Evolutionary conservation across 1,140 invertebrate species (phyloP), one percentile per base, ranked within the genome.

Genomic region (Drosophila eugracilis): DNA sequence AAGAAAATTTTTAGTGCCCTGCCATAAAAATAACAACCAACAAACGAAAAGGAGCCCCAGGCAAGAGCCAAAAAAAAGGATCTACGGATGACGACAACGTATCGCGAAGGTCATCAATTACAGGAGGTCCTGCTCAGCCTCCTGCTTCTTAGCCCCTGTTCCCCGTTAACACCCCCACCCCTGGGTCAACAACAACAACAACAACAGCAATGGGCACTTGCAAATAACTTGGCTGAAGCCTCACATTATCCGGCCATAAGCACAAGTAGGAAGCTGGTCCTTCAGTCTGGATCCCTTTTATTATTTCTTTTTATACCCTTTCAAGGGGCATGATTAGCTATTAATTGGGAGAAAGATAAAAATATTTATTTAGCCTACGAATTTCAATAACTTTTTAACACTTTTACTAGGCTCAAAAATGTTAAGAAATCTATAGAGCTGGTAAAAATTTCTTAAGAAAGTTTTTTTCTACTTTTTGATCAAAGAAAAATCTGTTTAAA

Each of bases 51-150:
- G 32, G 28, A 60, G 39, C 47, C 58, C 28, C 22, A 47, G 36
- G 55, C 39, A 22, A 45, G 59, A 34, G 59, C 49, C 48, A 12
- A 32, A 54, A 70, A 70, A 81, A 83, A 70, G 71, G 76, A 65
- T 84, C 71, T 73, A 62, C 55, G 75, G 75, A 50, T 75, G 49
- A 76, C 36, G 65, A 49, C 80, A 62, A 80, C 81, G 77, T 85
- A 85, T 85, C 80, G 81, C 76, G 80, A 85, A 80, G 80, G 80
- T 85, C 80, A 85, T 85, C 80, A 85, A 85, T 85, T 86, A 85
- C 80, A 65, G 72, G 41, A 83, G 80, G 60, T 75, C 75, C 77
- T n/a, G 44, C 72, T n/a, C 76, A 57, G 58, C 58, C 78, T 57
- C 62, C 62, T 1, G 4, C 67, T 49, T 58, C 71, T 55, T 47